Evolutionary conservation across 2,888 invertebrate species (phyloP).

Genomic region (Heliconius cydno): DNA sequence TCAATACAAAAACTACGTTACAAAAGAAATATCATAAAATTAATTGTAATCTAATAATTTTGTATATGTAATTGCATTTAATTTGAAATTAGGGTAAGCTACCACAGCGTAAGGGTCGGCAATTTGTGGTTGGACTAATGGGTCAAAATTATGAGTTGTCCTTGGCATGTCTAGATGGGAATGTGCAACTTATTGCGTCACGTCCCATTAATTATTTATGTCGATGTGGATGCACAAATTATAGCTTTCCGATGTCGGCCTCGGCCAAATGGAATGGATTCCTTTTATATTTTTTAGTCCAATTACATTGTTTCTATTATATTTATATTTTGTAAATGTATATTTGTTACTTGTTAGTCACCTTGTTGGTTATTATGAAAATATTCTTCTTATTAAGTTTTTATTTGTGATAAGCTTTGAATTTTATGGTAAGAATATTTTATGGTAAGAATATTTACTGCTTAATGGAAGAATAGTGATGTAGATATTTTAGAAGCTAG

Average conservation of each 20-base stretch:
- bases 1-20: no score
- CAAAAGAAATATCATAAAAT: no score
- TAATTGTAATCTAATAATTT: no score
- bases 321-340: constrained; percentile 35
- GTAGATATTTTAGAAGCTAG: no score
- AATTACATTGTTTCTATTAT: constrained; percentile 44
- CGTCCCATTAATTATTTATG: constrained; percentile 74
- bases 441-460: no score
- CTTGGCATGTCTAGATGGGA: constrained; percentile 74
- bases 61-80: constrained; percentile 19
- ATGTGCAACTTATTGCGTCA: constrained; percentile 75
- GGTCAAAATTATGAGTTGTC: constrained; percentile 78
- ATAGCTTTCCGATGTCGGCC: constrained; percentile 68
- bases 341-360: neutral
- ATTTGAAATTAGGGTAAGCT: constrained; percentile 33
- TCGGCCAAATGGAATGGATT: constrained; percentile 52
- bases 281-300: constrained; percentile 45
- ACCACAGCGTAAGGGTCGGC: constrained; percentile 63
- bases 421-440: no score
- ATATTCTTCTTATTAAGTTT: neutral
- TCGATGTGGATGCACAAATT: constrained; percentile 78
- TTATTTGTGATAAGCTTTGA: no score
- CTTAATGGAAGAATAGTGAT: no score
- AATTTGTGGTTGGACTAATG: constrained; percentile 79
- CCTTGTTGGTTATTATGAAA: neutral